phyloP scores from a whole-genome alignment of 1,140 invertebrate species.

The Tenebrio molitor region DNA sequence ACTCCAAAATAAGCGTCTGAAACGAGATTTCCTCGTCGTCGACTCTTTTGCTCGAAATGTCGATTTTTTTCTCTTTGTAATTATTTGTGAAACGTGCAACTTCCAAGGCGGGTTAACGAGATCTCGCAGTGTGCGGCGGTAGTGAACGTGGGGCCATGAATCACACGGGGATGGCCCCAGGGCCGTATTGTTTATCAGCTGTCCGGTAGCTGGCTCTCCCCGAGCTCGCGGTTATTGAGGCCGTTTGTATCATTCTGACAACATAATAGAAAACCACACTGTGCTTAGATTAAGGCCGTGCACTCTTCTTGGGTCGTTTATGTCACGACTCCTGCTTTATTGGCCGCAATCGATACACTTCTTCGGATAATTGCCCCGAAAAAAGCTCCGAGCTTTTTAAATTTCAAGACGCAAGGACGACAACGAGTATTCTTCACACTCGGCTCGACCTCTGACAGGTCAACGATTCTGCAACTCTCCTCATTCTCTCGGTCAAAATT shows the following conservation, averaged over 20 bases:
- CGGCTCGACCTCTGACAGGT: too few relatives aligned
- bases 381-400: too few relatives aligned
- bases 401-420: too few relatives aligned
- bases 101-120: constrained; percentile 42
- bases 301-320: constrained; percentile 58
- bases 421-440: too few relatives aligned
- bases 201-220: constrained; percentile 60
- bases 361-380: too few relatives aligned
- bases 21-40: constrained; percentile 10
- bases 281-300: constrained; percentile 60
- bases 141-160: constrained; percentile 54
- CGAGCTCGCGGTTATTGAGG: constrained; percentile 62
- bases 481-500: too few relatives aligned
- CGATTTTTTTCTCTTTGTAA: constrained; percentile 29
- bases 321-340: constrained; percentile 57
- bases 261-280: constrained; percentile 64
- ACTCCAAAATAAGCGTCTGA: constrained; percentile 48
- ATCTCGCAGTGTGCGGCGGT: constrained; percentile 33
- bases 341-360: constrained; percentile 54
- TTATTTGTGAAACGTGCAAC: constrained; percentile 37
- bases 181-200: constrained; percentile 63
- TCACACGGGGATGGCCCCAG: constrained; percentile 55
- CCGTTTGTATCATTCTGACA: constrained; percentile 65
- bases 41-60: not conserved
- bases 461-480: too few relatives aligned